Evolutionary conservation across 2,113 vertebrate species (phyloP), one percentile per base, ranked within the genome.

Genomic region (Brachypteracias leptosomus): DNA sequence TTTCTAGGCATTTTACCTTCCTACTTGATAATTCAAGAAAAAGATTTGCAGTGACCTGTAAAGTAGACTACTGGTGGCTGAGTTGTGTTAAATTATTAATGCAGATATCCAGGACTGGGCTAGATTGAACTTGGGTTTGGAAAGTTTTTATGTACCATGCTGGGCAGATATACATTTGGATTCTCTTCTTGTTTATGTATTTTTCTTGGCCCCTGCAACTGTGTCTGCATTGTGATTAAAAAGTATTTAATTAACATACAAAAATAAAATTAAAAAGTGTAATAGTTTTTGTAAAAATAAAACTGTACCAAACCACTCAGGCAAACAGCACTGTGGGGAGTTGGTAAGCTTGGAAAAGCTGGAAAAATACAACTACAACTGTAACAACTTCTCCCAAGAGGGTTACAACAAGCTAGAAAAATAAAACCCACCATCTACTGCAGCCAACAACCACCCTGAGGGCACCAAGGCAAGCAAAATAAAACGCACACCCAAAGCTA

Each of bases 201-300:
- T 97, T 96, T 97, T 93, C 93, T 97, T 97, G 97, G 97, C 95
- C 8, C 11, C 7, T 66, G 31, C 36, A 25, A 57, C 67, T 86
- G 88, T 1, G 12, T 90, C 94, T 96, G 95, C 85, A 88, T 74
- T 51, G 93, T 66, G 79, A 92, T 94, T 95, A 92, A 94, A 90
- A 96, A 70, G 38, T 89, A 96, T 97, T 97, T 97, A 96, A 96
- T 97, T 97, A 98, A 96, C 97, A 96, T 97, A 96, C 88, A 95
- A 97, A 98, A 97, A 97, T 96, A 97, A 97, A 70, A 96, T 97
- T 96, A 92, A 91, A 81, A 96, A 93, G 94, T 96, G 97, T 95
- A 97, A 95, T 92, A 92, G 93, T 96, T 93, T 72, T 93, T 93
- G 91, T 96, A 96, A 94, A 96, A 97, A 96, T 96, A 94, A 96